Evolutionary conservation across 2,113 vertebrate genomes (phyloP).

Genomic region (Mesocricetus auratus): DNA sequence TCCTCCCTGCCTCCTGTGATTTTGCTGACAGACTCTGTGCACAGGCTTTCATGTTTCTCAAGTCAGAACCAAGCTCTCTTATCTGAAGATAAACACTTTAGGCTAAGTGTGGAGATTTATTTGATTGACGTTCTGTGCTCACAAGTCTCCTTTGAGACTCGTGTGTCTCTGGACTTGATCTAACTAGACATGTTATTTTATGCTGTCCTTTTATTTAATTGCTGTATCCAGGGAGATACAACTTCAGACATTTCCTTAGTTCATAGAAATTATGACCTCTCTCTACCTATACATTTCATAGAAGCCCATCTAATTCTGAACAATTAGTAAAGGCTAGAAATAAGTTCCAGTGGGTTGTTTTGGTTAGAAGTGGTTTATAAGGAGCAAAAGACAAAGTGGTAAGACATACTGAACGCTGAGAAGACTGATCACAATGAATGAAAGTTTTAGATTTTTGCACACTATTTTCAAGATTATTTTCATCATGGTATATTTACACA

Average conservation of each 20-base stretch:
- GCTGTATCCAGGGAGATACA: background rate
- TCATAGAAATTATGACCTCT: background rate
- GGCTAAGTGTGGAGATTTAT: background rate
- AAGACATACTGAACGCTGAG: background rate
- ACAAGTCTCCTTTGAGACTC: background rate
- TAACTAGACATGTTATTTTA: background rate
- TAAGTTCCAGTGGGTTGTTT: conserved; percentile 25
- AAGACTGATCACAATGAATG: background rate
- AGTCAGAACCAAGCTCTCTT: background rate
- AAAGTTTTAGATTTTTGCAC: background rate
- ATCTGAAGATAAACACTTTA: background rate
- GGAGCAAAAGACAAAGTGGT: background rate
- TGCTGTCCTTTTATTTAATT: background rate
- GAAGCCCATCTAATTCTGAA: background rate
- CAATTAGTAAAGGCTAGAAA: conserved; percentile 48
- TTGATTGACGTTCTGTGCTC: background rate
- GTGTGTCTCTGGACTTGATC: background rate
- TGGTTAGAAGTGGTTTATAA: conserved; percentile 4
- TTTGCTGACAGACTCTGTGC: too few species aligned
- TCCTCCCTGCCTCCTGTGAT: background rate
- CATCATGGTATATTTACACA: background rate
- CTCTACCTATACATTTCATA: background rate
- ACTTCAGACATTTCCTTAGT: conserved; percentile 12
- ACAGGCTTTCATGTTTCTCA: background rate
- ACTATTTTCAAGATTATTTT: background rate